These are phyloP conservation scores for Heliconius erato DNA, from an alignment of 2,888 invertebrate species.

Conservation along the genomic window DNA sequence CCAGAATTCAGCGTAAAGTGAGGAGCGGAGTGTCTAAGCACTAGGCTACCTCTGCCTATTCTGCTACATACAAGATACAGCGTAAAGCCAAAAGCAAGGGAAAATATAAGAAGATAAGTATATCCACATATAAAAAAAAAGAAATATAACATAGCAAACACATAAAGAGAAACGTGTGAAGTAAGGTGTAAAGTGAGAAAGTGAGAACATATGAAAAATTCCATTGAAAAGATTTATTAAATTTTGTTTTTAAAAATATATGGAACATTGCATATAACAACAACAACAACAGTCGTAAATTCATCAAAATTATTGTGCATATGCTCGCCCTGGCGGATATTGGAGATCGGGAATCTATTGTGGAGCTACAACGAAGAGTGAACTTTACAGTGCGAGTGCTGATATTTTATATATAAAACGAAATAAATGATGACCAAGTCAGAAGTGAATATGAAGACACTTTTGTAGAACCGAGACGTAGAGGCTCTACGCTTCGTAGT, in stretches of 20 bases:
- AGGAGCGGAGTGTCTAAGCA: background rate
- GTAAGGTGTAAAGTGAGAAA: no score
- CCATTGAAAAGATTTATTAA: background rate
- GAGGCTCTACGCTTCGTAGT: no score
- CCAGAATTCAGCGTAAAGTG: background rate
- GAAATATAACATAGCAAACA: no score
- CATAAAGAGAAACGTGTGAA: no score
- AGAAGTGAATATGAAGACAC: background rate
- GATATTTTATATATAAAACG: background rate
- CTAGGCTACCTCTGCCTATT: no score
- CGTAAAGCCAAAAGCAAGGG: background rate
- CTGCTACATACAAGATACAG: background rate
- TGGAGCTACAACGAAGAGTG: background rate
- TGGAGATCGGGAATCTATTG: constrained; percentile 10
- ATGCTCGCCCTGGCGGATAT: constrained; percentile 11
- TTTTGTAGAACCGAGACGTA: background rate
- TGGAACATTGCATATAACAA: background rate
- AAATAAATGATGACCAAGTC: background rate
- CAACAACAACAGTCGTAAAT: constrained; percentile 19
- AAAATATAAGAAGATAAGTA: no score
- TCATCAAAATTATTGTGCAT: constrained; percentile 20
- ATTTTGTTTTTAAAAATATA: background rate
- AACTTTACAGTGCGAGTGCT: background rate
- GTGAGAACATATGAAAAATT: background rate
- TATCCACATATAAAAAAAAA: no score